Evolutionary conservation across 2,113 vertebrate species (phyloP).

Genomic region (Megaceryle torquata): DNA sequence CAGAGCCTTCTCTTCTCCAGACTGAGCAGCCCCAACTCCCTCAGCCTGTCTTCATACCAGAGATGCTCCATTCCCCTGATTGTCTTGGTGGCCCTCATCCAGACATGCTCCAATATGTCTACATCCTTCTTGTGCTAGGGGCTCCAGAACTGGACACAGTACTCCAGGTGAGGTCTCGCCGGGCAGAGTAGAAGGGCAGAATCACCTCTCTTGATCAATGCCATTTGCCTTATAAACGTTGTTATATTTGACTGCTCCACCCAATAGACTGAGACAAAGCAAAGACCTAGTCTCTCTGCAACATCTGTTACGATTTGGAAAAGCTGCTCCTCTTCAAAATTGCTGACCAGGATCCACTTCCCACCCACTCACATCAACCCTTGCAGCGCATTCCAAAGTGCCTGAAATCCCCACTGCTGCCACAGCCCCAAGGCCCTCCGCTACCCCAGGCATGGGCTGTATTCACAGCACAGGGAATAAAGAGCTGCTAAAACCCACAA

Average conservation of each 20-base stretch:
- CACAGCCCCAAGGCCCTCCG: background rate
- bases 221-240: background rate
- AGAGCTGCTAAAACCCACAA: background rate
- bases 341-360: background rate
- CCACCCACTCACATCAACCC: background rate
- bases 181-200: no score
- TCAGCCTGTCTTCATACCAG: no score
- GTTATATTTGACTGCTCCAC: background rate
- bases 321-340: background rate
- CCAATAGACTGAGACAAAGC: background rate
- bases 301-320: background rate
- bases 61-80: no score
- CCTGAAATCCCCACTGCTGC: background rate
- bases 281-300: background rate
- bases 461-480: background rate
- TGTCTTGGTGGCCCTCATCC: no score
- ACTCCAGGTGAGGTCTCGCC: no score
- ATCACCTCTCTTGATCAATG: no score
- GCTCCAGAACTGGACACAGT: no score
- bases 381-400: accelerated
- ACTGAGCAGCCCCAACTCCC: no score
- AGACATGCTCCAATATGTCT: no score
- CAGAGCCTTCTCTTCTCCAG: no score
- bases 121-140: no score
- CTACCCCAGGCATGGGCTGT: background rate